Conservation (phyloP, 2,113 vertebrate species). For the Morone saxatilis region DNA sequence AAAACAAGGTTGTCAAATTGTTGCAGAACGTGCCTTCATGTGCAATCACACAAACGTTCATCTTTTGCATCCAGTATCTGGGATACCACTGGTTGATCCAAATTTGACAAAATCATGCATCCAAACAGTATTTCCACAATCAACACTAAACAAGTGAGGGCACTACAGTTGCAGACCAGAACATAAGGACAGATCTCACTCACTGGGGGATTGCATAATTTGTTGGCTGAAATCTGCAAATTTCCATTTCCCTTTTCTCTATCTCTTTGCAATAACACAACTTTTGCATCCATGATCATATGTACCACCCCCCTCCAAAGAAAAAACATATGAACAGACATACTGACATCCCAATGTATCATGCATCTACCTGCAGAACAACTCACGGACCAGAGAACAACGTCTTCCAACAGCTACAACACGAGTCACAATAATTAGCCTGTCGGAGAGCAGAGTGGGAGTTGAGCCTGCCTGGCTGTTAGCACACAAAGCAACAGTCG, state of each 20-base stretch:
- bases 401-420: constrained; percentile 25
- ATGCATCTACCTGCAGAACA: constrained; percentile 32
- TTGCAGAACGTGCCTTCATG: neutral
- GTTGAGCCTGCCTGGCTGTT: constrained; percentile 63
- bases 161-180: neutral
- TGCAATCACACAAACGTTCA: neutral
- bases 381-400: constrained; percentile 4
- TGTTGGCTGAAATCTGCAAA: neutral
- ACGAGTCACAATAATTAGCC: constrained; percentile 62
- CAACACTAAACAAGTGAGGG: neutral
- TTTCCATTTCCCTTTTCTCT: neutral
- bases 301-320: neutral
- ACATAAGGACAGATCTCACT: neutral
- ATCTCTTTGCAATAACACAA: neutral
- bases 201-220: neutral
- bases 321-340: neutral
- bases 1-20: neutral
- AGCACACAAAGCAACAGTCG: constrained; percentile 66
- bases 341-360: neutral
- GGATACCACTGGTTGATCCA: neutral
- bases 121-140: neutral
- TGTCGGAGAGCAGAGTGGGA: constrained; percentile 59
- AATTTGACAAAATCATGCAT: neutral
- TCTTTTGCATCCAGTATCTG: neutral
- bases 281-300: neutral